phyloP scores from a whole-genome alignment of 2,888 invertebrate species.

The Julus scandinavius region DNA sequence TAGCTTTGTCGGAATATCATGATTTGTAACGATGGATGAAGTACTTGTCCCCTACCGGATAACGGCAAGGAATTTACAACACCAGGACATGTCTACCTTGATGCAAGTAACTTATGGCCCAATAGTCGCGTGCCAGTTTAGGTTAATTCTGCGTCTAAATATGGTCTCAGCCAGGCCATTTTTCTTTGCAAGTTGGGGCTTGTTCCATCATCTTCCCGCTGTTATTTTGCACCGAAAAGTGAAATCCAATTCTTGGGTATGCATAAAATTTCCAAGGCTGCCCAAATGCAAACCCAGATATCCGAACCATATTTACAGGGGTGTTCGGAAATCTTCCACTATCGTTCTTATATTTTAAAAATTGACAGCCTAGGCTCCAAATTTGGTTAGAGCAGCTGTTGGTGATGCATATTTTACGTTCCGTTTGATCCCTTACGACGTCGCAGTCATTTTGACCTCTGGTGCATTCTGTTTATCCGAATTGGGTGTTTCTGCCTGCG shows the following conservation, averaged over 20 bases:
- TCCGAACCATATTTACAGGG: constrained; percentile 14
- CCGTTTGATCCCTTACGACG: not conserved
- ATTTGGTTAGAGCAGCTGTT: not conserved
- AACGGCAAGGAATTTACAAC: no score
- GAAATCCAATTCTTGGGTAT: not conserved
- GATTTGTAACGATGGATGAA: no score
- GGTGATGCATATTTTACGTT: not conserved
- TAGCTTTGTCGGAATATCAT: no score
- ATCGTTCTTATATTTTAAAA: not conserved
- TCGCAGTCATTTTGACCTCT: not conserved
- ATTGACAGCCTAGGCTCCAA: not conserved
- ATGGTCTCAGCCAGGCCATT: no score
- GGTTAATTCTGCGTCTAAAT: no score
- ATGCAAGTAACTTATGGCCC: no score
- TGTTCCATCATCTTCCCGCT: no score
- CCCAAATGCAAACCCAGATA: not conserved
- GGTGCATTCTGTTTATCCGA: not conserved
- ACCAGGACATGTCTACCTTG: no score
- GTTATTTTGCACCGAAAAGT: not conserved
- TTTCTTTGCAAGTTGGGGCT: no score
- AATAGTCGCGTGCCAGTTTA: no score
- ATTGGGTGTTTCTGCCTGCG: not conserved
- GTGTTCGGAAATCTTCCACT: not conserved
- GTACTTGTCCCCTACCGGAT: no score
- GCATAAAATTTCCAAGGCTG: not conserved